Conservation (phyloP, 2,797 vertebrate genomes). For the Acestrorhynchus altus region DNA sequence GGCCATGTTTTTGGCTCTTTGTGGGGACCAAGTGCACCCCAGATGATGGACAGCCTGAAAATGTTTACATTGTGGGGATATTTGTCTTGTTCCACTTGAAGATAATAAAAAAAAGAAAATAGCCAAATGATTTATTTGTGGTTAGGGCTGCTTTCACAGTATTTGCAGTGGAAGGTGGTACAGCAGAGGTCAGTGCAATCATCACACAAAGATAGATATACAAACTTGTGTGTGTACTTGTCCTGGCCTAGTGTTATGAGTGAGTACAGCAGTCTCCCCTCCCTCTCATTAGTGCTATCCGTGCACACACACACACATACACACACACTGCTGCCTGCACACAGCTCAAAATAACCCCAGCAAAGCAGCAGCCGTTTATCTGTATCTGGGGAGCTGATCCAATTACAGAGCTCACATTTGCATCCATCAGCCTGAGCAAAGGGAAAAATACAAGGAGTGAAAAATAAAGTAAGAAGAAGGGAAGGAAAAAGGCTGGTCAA, state of each 20-base stretch:
- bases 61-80: neutral
- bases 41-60: neutral
- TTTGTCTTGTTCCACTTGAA: neutral
- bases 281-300: conserved; percentile 84
- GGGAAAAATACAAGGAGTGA: conserved; percentile 56
- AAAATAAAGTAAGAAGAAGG: conserved; percentile 50
- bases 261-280: conserved; percentile 64
- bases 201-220: neutral
- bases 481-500: conserved; percentile 20
- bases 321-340: conserved; percentile 7
- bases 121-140: neutral
- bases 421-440: conserved; percentile 83
- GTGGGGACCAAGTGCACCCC: neutral
- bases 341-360: conserved; percentile 85
- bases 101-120: neutral
- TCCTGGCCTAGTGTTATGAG: conserved; percentile 48
- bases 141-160: neutral
- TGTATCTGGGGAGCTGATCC: conserved; percentile 95
- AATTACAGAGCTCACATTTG: conserved; percentile 96
- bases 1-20: neutral
- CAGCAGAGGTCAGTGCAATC: neutral
- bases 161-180: no score
- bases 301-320: conserved; percentile 76
- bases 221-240: conserved; percentile 28
- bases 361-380: conserved; percentile 88